These are phyloP conservation scores for Xiphorhynchus erythropygius DNA, from an alignment of 2,797 vertebrate genomes.

Conservation along the genomic window DNA sequence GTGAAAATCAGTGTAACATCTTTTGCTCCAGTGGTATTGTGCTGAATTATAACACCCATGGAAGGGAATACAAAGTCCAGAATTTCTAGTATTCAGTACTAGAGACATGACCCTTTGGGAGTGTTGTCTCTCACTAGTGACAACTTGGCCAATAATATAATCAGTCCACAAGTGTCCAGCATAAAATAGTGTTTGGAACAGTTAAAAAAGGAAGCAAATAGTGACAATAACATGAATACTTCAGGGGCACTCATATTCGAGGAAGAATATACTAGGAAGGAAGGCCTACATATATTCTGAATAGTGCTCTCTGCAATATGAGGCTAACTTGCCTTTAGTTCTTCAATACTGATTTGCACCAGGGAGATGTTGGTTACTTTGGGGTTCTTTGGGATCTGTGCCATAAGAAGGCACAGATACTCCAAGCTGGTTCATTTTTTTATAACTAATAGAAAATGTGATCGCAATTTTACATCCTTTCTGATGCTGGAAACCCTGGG, in stretches of 20 bases:
- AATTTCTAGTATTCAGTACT: not conserved
- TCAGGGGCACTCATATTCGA: not conserved
- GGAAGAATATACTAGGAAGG: not conserved
- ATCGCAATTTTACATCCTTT: not conserved
- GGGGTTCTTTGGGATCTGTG: not conserved
- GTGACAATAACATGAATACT: not conserved
- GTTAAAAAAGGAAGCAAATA: not conserved
- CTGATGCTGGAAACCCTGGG: not conserved
- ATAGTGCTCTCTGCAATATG: not conserved
- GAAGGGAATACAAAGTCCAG: not conserved
- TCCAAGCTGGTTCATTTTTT: not conserved
- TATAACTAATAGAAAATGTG: not conserved
- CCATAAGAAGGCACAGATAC: not conserved
- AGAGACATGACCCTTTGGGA: not conserved
- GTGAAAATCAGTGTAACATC: not conserved
- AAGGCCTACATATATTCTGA: not conserved
- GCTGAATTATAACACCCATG: not conserved
- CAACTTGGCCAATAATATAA: not conserved
- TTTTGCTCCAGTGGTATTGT: not conserved
- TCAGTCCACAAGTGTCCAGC: not conserved
- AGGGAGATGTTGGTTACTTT: not conserved
- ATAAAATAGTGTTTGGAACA: not conserved
- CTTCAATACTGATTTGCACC: not conserved
- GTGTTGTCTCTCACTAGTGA: not conserved
- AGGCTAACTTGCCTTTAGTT: not conserved